Evolutionary conservation across 2,113 vertebrate genomes (phyloP), one percentile per base, ranked within the genome.

Genomic region (Megalops atlanticus): DNA sequence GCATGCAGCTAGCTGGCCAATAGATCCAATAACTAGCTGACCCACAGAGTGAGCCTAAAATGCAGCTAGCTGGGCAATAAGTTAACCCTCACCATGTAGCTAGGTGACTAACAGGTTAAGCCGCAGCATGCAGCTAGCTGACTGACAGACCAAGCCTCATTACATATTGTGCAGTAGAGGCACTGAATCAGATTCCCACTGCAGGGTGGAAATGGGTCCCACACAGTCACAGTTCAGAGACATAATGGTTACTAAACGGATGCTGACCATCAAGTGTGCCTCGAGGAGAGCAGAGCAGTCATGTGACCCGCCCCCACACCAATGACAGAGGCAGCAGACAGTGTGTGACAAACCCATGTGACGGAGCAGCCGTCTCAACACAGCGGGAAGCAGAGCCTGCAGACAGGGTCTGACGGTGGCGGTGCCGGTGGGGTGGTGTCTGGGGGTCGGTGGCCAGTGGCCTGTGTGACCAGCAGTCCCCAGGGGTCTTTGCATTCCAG

Each of bases 401-500:
- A 39, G 33, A 18, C 70, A 38, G 33, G 5, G 70, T 3, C 70
- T 39, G 15, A 15, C 35, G 15, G 6, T 12, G 7, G 68, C n/a
- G n/a, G 15, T 71, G 33, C 18, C 33, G 21, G 72, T 38, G 12
- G 72, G 24, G 72, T 1, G 36, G 36, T 4, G 38, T 4, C 18
- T 4, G 5, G 39, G 40, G 35, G 72, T 21, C 39, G 24, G 24
- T 21, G 3, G 21, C 39, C 35, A 14, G 72, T 74, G 36, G 38
- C 40, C 40, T 64, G 24, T 64, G 33, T 72, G 33, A 38, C 38
- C 35, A 12, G n/a, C 12, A 14, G 38, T 21, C 38, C 70, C 38
- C 33, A 21, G 70, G 33, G 70, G 70, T 72, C 70, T 72, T 72
- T 72, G 31, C 33, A 64, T 45, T 43, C 73, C 38, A n/a, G 39